These are phyloP conservation scores for Neodon shergylaensis DNA, from an alignment of 2,113 vertebrate species.

Conservation along the genomic window DNA sequence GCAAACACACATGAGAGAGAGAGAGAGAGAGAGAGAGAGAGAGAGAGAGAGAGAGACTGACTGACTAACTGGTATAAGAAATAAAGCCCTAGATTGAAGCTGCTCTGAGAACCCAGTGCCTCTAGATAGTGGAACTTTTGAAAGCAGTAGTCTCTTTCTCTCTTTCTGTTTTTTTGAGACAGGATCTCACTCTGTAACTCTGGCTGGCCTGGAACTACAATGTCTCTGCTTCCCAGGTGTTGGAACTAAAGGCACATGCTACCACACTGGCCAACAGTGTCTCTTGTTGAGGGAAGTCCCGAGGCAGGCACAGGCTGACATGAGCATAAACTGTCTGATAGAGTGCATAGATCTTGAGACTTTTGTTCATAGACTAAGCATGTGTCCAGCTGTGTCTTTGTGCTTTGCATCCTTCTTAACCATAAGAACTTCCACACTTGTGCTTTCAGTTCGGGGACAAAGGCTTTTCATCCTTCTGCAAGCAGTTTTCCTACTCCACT, in stretches of 20 bases:
- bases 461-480: constrained; percentile 56
- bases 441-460: constrained; percentile 75
- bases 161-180: background rate
- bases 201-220: background rate
- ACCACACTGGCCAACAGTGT: background rate
- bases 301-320: background rate
- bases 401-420: background rate
- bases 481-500: background rate
- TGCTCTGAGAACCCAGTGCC: background rate
- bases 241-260: background rate
- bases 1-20: background rate
- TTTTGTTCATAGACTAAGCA: background rate
- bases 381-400: background rate
- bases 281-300: background rate
- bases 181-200: background rate
- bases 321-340: background rate
- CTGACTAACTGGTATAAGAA: background rate
- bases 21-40: no score
- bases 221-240: background rate
- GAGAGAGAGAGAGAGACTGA: background rate
- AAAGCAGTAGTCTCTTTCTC: background rate
- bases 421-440: background rate
- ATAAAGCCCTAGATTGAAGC: background rate
- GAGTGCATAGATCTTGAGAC: background rate
- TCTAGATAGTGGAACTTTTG: background rate